These are phyloP conservation scores for Cheilosia variabilis DNA, from an alignment of 2,888 invertebrate species.

Conservation along the genomic window DNA sequence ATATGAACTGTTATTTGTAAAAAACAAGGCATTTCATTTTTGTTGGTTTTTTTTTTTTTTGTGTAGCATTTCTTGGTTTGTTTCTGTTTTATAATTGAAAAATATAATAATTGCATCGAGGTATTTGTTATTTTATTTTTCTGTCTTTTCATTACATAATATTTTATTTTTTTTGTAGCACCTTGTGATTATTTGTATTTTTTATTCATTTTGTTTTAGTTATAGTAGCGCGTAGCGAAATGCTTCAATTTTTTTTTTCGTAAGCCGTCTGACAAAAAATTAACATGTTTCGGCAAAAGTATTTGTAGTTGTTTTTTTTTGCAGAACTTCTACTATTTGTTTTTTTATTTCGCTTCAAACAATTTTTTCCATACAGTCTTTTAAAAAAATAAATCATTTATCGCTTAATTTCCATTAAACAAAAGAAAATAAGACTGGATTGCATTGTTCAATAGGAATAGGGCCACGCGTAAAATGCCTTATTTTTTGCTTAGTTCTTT, in stretches of 20 bases:
- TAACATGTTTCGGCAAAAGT: conserved; percentile 47
- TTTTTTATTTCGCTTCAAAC: conserved; percentile 39
- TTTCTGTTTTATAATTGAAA: conserved; percentile 47
- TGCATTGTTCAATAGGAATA: conserved; percentile 45
- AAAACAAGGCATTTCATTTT: conserved; percentile 75
- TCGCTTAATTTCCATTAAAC: conserved; percentile 30
- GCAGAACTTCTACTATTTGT: conserved; percentile 12
- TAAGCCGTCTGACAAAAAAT: conserved; percentile 60
- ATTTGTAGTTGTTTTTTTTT: conserved; percentile 35
- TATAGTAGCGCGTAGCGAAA: conserved; percentile 59
- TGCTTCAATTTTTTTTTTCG: conserved; percentile 25
- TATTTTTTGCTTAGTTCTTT: conserved; percentile 71
- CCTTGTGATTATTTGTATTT: conserved; percentile 80
- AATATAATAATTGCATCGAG: conserved; percentile 71
- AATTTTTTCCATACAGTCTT: conserved; percentile 31
- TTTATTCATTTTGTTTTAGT: conserved; percentile 39
- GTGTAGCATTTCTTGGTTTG: conserved; percentile 70
- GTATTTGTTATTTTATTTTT: conserved; percentile 64
- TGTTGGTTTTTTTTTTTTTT: conserved; percentile 59
- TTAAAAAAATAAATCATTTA: conserved; percentile 67
- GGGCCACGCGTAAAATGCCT: conserved; percentile 73
- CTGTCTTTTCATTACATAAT: conserved; percentile 61
- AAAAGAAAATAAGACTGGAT: conserved; percentile 5
- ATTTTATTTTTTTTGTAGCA: conserved; percentile 80
- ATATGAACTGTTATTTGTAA: conserved; percentile 69